Conservation (phyloP, 2,888 invertebrate genomes). For the Ophion costatus region DNA sequence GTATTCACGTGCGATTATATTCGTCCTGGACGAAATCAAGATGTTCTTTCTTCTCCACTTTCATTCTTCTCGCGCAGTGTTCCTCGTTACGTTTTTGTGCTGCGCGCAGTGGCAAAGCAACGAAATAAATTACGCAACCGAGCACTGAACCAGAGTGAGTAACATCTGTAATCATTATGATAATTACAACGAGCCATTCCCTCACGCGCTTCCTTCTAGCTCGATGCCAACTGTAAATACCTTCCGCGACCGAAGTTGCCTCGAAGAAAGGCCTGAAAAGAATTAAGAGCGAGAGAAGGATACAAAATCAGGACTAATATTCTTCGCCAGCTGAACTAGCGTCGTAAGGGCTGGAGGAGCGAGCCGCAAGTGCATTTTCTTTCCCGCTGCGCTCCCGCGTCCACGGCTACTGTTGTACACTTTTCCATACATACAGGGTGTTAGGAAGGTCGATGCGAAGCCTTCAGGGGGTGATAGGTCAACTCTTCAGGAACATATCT, state of each 20-base stretch:
- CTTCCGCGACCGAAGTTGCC: neutral
- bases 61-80: neutral
- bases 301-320: conserved; percentile 34
- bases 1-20: conserved; percentile 57
- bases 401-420: conserved; percentile 40
- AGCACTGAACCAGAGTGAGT: conserved; percentile 10
- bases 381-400: neutral
- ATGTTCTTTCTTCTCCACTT: conserved; percentile 25
- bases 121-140: conserved; percentile 28
- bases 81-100: neutral
- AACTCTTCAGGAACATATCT: no score
- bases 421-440: neutral
- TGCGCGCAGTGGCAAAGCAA: neutral
- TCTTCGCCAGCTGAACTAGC: conserved; percentile 34
- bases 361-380: neutral
- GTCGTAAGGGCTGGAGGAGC: neutral
- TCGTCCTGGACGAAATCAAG: conserved; percentile 53
- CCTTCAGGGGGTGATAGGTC: no score
- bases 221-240: conserved; percentile 1
- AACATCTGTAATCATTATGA: conserved; percentile 58
- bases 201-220: conserved; percentile 1
- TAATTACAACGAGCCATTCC: conserved; percentile 49
- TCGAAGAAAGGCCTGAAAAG: conserved; percentile 1
- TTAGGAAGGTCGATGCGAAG: no score
- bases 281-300: neutral